Percentiles rank a stretch among this genome's conserved stretches.
These are phyloP conservation scores for Drosophila lacteicornis DNA, from an alignment of 1,140 invertebrate genomes.

Conservation along the genomic window DNA sequence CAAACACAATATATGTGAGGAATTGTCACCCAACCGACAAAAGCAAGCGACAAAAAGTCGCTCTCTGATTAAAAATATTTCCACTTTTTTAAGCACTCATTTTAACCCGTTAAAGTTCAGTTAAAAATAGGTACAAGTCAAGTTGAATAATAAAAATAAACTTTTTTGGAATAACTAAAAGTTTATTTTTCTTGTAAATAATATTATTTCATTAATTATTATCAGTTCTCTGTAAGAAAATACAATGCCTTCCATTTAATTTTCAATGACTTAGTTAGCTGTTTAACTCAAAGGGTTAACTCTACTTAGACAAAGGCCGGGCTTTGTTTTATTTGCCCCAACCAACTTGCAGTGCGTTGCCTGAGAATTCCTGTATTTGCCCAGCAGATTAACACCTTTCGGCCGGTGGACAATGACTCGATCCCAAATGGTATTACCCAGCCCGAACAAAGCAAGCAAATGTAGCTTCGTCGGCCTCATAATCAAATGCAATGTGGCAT, in stretches of 20 bases:
- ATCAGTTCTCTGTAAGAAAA: too few relatives aligned
- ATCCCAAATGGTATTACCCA: conserved; percentile 15
- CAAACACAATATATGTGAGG: conserved; percentile 8
- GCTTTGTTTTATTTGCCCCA: conserved; percentile 22
- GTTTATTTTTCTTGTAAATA: too few relatives aligned
- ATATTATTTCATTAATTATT: too few relatives aligned
- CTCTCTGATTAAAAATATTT: not conserved
- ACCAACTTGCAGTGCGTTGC: conserved; percentile 5
- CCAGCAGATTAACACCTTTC: conserved; percentile 72
- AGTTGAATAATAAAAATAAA: not conserved
- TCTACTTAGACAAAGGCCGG: conserved; percentile 21
- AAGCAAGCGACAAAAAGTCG: conserved; percentile 2
- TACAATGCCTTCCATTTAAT: not conserved
- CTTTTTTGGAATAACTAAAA: too few relatives aligned
- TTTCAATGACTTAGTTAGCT: not conserved
- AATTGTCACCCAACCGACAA: conserved; percentile 17
- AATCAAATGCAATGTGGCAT: conserved; percentile 79
- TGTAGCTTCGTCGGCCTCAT: conserved; percentile 44
- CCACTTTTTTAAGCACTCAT: not conserved
- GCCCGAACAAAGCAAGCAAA: conserved; percentile 34
- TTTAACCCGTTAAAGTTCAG: not conserved
- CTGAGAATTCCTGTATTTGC: conserved; percentile 51
- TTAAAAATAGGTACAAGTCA: not conserved
- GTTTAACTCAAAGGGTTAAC: not conserved
- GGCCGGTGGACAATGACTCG: conserved; percentile 34